Base-by-base conservation (phyloP, 2,797 vertebrate species). In the Dromococcyx pavoninus region DNA sequence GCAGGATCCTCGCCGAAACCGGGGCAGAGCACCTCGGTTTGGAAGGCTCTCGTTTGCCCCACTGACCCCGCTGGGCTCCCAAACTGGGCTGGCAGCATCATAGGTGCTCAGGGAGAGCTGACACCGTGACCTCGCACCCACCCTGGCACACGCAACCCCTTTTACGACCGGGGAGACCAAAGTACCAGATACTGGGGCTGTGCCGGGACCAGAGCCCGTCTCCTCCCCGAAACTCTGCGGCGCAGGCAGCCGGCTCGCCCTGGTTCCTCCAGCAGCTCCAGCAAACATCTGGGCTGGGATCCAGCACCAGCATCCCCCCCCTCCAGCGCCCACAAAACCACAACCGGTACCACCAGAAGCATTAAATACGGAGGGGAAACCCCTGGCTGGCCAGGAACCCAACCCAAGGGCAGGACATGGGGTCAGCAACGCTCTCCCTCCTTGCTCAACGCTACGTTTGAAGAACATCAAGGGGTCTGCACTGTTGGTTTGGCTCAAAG, bases 271-370 rank as follows among this genome's bases (percentile, higher is more conserved):
- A 2, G 11, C 51, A 9, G 32, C 33, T 10, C 53, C 5, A 0
- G 61, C 16, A n/a, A 69, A 62, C 27, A 37, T 10, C 72, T 5
- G 2, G 72, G 54, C 37, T 32, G 56, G 32, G 37, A 33, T 44
- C 24, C 9, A 2, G 58, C 51, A 58, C 30, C 67, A 10, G 13
- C 7, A 13, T 32, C 30, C 22, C 10, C 30, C 23, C 17, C 22
- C 28, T 3, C n/a, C n/a, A n/a, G 1, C 22, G 10, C 17, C 54
- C 28, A 1, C 16, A 0, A 11, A 53, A 60, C 15, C 0, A 7
- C 3, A 1, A 22, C 48, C 0, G 3, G 33, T 11, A 23, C 43
- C 79, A 44, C 58, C 74, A 17, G 17, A 58, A 30, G 5, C 13
- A 4, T 13, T 17, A 32, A 54, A 39, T 11, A 17, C 0, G 0